phyloP scores from a whole-genome alignment of 2,888 invertebrate genomes.

The Branchipolynoe longqiensis region DNA sequence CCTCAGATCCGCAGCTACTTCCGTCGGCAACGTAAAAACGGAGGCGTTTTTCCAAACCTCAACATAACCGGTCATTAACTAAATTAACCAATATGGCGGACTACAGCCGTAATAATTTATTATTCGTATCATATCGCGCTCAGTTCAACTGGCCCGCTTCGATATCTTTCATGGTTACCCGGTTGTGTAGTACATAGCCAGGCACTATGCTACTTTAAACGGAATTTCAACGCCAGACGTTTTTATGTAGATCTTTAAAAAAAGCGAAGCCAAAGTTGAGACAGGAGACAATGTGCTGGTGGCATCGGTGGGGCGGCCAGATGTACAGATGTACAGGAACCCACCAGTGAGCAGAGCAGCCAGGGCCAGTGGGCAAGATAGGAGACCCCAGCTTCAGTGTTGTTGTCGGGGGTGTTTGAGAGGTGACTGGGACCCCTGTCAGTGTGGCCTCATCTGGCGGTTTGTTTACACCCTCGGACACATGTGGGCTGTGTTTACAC shows the following conservation, averaged over 20 bases:
- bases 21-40: conserved; percentile 53
- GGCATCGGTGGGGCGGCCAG: conserved; percentile 43
- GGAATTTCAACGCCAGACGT: conserved; percentile 38
- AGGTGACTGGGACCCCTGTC: not conserved
- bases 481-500: conserved; percentile 53
- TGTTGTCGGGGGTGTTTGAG: not conserved
- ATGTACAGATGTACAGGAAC: conserved; percentile 23
- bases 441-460: conserved; percentile 44
- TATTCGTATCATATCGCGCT: conserved; percentile 57
- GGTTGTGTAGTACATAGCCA: not conserved
- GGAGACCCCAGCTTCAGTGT: not conserved
- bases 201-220: conserved; percentile 1
- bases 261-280: conserved; percentile 52
- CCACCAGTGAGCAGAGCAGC: conserved; percentile 30
- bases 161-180: not conserved
- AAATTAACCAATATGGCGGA: conserved; percentile 69
- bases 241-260: conserved; percentile 54
- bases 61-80: conserved; percentile 67
- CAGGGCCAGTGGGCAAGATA: not conserved
- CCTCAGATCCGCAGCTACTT: conserved; percentile 38
- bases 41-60: conserved; percentile 57
- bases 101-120: conserved; percentile 63
- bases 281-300: conserved; percentile 52
- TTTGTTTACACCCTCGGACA: conserved; percentile 49
- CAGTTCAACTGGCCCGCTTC: not conserved